Base-by-base conservation (phyloP, 2,888 invertebrate species). In the Aspidiotus rigidus region DNA sequence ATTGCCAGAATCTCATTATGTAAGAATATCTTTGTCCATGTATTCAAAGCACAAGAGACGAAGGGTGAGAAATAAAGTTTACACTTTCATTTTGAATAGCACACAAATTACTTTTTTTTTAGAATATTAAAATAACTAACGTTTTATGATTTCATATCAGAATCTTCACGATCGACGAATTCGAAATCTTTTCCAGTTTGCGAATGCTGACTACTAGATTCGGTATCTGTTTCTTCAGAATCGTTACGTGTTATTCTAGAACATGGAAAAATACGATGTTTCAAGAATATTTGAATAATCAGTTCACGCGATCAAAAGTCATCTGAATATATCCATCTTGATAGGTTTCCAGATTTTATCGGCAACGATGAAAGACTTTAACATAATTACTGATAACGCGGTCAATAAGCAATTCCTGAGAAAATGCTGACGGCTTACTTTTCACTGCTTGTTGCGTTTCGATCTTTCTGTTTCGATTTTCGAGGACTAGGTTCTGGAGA, bases 181-280 rank as follows among this genome's bases (percentile, higher is more conserved):
- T 92, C 93, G 78, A 92, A 92, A 81, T 93, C 92, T 75, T 88
- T 85, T 74, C 89, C 91, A 0, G 89, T 89, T 73, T 89, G 89
- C 13, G 89, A 89, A 69, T 89, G 84, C 76, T 87, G 87, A 74
- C 89, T 89, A 63, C 75, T 75, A 1, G 89, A 88, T 75, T 92
- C 92, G 13, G 90, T 90, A 76, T 90, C 91, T 0, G 89, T 89
- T 72, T 81, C 78, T 53, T 71, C 72, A 2, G 70, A 71, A 56
- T 72, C 72, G 70, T 81, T 71, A 56, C 71, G 69, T 55, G 59
- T 69, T 59, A 71, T 69, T 44, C 53, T 67, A 40, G 7, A 15
- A 28, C 16, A 59, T 28, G 13, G 28, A 28, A 28, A 28, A 28
- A 28, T 28, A 28, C 28, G 28, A 28, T 28, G 28, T 28, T 28